Percentiles rank a stretch among this genome's conserved stretches.
Evolutionary conservation across 2,888 invertebrate genomes (phyloP).

Genomic region (Gibbula magus): DNA sequence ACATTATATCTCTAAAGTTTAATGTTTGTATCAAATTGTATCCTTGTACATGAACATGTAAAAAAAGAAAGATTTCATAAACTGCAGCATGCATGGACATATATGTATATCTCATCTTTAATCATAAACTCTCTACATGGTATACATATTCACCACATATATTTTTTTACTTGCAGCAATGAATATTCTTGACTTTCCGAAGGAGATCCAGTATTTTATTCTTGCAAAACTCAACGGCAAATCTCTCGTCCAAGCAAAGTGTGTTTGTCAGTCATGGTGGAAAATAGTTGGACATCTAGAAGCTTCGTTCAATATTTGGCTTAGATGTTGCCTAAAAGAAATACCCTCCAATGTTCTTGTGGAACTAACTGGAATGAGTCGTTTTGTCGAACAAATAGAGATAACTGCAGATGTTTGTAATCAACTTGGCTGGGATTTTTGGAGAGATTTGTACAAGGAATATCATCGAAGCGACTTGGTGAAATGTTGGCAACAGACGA

Average conservation of each 20-base stretch:
- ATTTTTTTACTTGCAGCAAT: no score
- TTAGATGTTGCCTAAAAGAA: conserved; percentile 27
- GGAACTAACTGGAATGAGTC: conserved; percentile 22
- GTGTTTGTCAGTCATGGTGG: conserved; percentile 33
- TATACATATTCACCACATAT: no score
- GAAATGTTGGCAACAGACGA: background rate
- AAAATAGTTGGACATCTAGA: conserved; percentile 17
- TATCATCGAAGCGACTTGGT: background rate
- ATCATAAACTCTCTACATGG: no score
- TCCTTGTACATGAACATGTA: no score
- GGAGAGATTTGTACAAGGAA: conserved; percentile 23
- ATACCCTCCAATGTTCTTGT: conserved; percentile 24
- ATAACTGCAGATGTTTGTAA: background rate
- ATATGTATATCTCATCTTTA: no score
- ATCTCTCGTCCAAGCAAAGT: conserved; percentile 35
- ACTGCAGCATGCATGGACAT: no score
- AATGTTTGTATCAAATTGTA: no score
- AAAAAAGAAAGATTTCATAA: no score
- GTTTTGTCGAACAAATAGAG: background rate
- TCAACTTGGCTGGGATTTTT: conserved; percentile 25
- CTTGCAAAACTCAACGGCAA: conserved; percentile 37
- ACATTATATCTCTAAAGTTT: no score
- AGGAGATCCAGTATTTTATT: conserved; percentile 32
- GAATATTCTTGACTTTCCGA: conserved; percentile 18
- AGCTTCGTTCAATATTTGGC: conserved; percentile 30